phyloP scores from a whole-genome alignment of 30 jellyfish, hydroid and myxozoan species.

The Turritopsis rubra region DNA sequence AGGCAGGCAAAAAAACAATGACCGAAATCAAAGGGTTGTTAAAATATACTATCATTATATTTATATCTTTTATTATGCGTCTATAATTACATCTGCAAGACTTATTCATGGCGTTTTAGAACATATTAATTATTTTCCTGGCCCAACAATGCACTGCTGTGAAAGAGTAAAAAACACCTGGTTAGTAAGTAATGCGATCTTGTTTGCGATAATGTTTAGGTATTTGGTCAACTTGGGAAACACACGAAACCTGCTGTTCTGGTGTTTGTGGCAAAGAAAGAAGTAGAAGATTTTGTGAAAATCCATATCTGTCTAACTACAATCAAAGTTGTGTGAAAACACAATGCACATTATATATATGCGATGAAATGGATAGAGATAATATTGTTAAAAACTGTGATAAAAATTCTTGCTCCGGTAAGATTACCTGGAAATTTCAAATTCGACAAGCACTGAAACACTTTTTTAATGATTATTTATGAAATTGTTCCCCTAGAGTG shows the following conservation, averaged over 20 bases:
- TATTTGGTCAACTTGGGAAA: background rate
- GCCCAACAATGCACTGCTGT: too few species aligned
- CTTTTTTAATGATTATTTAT: too few species aligned
- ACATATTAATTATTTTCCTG: too few species aligned
- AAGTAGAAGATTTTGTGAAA: background rate
- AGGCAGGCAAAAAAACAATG: too few species aligned
- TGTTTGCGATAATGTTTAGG: too few species aligned
- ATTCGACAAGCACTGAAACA: background rate
- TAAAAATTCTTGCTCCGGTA: background rate
- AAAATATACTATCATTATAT: too few species aligned
- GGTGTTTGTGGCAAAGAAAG: background rate
- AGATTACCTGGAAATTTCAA: background rate
- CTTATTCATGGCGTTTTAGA: too few species aligned
- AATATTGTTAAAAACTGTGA: background rate
- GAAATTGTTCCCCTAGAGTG: background rate
- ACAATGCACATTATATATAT: background rate
- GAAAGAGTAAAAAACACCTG: too few species aligned
- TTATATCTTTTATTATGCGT: too few species aligned
- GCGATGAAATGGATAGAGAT: background rate
- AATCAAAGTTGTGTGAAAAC: background rate
- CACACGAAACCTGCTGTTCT: background rate
- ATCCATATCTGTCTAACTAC: background rate
- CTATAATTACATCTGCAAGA: too few species aligned
- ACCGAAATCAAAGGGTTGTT: too few species aligned
- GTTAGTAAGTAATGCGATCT: too few species aligned